Conservation (phyloP, 2,113 vertebrate genomes). For the Bos indicus region DNA sequence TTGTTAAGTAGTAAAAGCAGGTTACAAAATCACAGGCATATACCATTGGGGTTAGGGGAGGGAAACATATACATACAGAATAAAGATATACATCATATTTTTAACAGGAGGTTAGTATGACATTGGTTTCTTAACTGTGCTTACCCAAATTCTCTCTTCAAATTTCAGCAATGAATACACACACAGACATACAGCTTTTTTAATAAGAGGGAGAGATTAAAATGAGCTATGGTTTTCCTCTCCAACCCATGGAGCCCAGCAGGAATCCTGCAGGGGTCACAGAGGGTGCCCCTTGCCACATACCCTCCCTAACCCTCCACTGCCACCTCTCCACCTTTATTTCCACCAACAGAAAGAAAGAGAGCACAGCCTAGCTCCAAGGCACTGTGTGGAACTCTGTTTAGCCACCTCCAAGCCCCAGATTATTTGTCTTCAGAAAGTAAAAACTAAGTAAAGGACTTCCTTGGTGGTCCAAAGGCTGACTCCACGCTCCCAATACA, state of each 20-base stretch:
- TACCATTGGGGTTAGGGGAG: too few species aligned
- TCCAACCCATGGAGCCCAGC: neutral
- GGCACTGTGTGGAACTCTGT: neutral
- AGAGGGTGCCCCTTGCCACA: too few species aligned
- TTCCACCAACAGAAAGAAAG: neutral
- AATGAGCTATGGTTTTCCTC: neutral
- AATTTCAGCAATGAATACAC: neutral
- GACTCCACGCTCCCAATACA: neutral
- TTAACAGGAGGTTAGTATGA: neutral
- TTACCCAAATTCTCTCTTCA: neutral
- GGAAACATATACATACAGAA: neutral
- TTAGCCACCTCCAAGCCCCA: neutral
- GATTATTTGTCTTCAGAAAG: neutral
- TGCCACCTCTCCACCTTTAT: neutral
- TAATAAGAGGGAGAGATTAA: neutral
- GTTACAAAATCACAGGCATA: neutral
- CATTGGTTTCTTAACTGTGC: neutral
- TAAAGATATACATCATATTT: neutral
- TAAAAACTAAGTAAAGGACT: neutral
- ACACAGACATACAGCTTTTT: neutral
- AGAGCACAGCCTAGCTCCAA: neutral
- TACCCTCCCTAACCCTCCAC: neutral
- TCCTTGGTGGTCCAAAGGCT: neutral
- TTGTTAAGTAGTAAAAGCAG: neutral
- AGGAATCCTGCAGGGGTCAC: too few species aligned